Base-by-base conservation (phyloP, 2,888 invertebrate species). In the Agrotis exclamationis region DNA sequence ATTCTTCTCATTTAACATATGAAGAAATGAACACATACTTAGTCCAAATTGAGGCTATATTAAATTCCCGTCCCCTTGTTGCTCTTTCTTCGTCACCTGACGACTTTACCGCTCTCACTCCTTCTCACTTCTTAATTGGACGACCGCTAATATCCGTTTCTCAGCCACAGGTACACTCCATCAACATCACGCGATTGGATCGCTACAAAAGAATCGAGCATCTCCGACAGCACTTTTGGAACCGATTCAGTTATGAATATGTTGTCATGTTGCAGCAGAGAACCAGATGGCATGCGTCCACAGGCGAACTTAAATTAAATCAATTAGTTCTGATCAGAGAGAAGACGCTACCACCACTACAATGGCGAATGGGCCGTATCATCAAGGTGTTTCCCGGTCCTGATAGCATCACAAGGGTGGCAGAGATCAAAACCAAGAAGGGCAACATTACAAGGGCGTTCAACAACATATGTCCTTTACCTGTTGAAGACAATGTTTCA, bases 11-110 rank as follows among this genome's bases (percentile, higher is more conserved):
- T 44, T 44, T 63, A 39, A 51, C 39, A 7, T 64, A 54, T 24
- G 63, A 63, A 53, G 53, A 53, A 50, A 63, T 63, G 63, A 53
- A 51, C 20, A 63, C 60, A 24, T 64, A 45, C 54, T 56, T 64
- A 45, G 28, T 28, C 11, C 64, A 64, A 44, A 64, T 64, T 54
- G 56, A 64, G 33, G 56, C 47, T 20, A 48, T 48, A 20, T 47
- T 64, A n/a, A 64, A 64, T 47, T 64, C 64, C 16, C 54, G 56
- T 45, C 64, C 56, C 22, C 58, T 58, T 22, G 3, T 64, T 56
- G 56, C 39, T 18, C 45, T 56, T 56, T 56, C 54, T 47, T 64
- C 56, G 13, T 56, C 64, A n/a, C 56, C 64, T 33, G n/a, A 16
- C 6, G 64, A 56, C 33, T n/a, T 56, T 20, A 33, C 47, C 14